Conservation (phyloP, 2,888 invertebrate genomes). For the Chymomyza amoena region DNA sequence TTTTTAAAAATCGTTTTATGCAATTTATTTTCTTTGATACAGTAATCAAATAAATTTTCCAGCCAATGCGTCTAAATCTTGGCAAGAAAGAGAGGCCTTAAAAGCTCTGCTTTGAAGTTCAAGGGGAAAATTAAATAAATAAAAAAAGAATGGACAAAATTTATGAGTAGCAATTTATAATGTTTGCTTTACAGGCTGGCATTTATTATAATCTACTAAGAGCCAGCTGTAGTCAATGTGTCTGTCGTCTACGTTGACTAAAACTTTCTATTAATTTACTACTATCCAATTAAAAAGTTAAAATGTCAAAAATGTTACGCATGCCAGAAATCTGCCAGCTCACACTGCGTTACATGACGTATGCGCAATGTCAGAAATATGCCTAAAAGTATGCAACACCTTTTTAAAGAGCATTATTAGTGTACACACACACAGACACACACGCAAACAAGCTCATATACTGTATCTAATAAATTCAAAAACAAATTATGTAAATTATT, state of each 20-base stretch:
- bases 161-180: too few species aligned
- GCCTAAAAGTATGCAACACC: background rate
- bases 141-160: too few species aligned
- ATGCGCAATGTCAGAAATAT: background rate
- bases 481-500: constrained; percentile 56
- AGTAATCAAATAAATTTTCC: too few species aligned
- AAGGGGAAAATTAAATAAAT: too few species aligned
- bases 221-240: background rate
- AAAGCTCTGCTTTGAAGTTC: too few species aligned
- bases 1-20: too few species aligned
- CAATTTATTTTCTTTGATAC: too few species aligned
- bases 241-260: background rate
- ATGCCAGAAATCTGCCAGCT: background rate
- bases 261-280: background rate
- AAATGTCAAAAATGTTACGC: background rate
- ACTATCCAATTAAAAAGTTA: background rate
- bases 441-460: background rate
- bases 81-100: too few species aligned
- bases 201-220: background rate
- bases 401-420: background rate
- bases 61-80: too few species aligned
- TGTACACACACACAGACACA: background rate
- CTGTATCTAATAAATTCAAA: constrained; percentile 39
- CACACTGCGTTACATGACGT: background rate
- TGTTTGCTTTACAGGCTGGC: background rate